phyloP scores from a whole-genome alignment of 2,113 vertebrate genomes.

The Megaceryle maxima region DNA sequence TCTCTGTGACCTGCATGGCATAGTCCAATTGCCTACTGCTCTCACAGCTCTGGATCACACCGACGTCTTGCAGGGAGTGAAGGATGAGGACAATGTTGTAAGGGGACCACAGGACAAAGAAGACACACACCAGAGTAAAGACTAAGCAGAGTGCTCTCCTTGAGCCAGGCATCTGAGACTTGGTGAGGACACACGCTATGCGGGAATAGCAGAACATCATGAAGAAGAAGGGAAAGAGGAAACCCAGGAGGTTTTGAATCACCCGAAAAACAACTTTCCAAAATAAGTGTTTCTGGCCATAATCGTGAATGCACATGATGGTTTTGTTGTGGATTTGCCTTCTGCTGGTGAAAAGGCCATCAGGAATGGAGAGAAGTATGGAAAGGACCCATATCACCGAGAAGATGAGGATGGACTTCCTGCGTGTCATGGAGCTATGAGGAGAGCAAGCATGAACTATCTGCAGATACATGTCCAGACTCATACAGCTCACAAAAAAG shows the following conservation, averaged over 20 bases:
- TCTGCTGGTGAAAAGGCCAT: conserved; percentile 63
- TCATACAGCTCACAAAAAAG: conserved; percentile 78
- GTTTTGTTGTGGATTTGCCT: conserved; percentile 18
- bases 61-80: conserved; percentile 70
- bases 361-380: conserved; percentile 67
- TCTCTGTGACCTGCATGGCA: conserved; percentile 75
- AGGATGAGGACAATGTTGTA: conserved; percentile 76
- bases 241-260: conserved; percentile 71
- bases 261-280: conserved; percentile 75
- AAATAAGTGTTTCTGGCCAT: conserved; percentile 35
- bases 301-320: conserved; percentile 63
- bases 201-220: conserved; percentile 72
- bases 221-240: conserved; percentile 73
- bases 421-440: neutral
- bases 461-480: conserved; percentile 74
- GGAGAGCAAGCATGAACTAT: conserved; percentile 29
- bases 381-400: conserved; percentile 62
- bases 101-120: conserved; percentile 80
- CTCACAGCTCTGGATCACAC: conserved; percentile 67
- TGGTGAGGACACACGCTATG: conserved; percentile 24
- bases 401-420: neutral
- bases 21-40: conserved; percentile 72
- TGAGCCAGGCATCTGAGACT: conserved; percentile 4
- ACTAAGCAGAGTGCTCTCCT: conserved; percentile 55
- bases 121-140: conserved; percentile 60